A percentile compares a stretch with the other conserved stretches of the same genome.
Conservation (phyloP, 2,113 vertebrate genomes). For the Zootoca vivipara region DNA sequence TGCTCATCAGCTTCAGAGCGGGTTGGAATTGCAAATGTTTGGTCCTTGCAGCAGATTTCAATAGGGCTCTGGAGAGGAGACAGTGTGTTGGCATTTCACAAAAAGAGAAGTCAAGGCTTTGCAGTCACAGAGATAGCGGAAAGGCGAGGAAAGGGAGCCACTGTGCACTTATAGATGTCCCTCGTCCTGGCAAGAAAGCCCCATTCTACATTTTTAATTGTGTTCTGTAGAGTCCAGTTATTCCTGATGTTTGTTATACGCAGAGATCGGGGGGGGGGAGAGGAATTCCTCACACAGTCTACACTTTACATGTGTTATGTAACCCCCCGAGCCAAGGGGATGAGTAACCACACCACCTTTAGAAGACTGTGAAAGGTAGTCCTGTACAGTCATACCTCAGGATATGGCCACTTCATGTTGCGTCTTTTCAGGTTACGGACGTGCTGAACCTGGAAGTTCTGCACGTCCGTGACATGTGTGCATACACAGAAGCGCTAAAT, state of each 20-base stretch:
- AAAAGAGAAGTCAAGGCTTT: background rate
- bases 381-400: no score
- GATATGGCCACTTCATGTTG: no score
- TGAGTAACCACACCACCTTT: no score
- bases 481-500: no score
- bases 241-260: background rate
- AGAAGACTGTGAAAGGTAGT: no score
- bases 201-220: background rate
- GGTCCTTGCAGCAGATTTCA: background rate
- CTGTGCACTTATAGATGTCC: background rate
- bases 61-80: no score
- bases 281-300: background rate
- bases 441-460: no score
- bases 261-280: background rate
- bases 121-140: background rate
- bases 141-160: background rate
- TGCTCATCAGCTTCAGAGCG: conserved; percentile 48
- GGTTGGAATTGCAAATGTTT: background rate
- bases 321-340: no score
- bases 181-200: accelerated
- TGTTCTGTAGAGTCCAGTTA: background rate
- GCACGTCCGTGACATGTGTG: no score
- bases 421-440: no score
- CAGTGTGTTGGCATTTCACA: background rate
- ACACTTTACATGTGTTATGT: no score